These are phyloP conservation scores for Sphyrna mokarran DNA, from an alignment of 2,113 vertebrate species.

Conservation along the genomic window DNA sequence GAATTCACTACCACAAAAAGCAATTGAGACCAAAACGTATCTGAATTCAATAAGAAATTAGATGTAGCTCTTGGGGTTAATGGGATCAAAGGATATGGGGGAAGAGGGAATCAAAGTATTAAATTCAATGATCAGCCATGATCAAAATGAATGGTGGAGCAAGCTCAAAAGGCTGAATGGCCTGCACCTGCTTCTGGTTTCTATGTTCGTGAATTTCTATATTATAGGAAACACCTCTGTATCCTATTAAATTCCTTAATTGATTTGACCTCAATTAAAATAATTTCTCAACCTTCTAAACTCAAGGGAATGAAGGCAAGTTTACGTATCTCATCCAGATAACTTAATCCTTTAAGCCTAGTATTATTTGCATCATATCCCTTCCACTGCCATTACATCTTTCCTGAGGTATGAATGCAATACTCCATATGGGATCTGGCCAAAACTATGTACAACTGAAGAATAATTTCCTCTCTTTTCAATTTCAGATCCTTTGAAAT, in stretches of 20 bases:
- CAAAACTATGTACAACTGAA: background rate
- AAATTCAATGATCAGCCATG: too few species aligned
- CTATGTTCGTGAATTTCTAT: background rate
- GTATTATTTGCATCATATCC: background rate
- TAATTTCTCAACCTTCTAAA: background rate
- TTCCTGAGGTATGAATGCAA: background rate
- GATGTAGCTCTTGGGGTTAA: too few species aligned
- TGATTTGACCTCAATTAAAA: background rate
- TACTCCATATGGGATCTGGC: background rate
- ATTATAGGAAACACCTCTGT: background rate
- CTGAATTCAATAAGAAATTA: too few species aligned
- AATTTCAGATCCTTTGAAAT: background rate
- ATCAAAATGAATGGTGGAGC: too few species aligned
- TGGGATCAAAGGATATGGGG: too few species aligned
- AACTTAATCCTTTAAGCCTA: background rate
- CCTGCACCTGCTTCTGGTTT: too few species aligned
- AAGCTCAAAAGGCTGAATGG: too few species aligned
- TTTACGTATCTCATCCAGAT: background rate
- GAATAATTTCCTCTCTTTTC: background rate
- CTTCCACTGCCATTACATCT: background rate
- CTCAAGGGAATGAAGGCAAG: background rate
- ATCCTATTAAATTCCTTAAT: background rate
- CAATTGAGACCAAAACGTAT: too few species aligned
- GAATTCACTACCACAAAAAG: too few species aligned
- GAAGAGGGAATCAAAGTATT: too few species aligned